Conservation (phyloP, 23 tunicate species). For the Trididemnum miniatum region DNA sequence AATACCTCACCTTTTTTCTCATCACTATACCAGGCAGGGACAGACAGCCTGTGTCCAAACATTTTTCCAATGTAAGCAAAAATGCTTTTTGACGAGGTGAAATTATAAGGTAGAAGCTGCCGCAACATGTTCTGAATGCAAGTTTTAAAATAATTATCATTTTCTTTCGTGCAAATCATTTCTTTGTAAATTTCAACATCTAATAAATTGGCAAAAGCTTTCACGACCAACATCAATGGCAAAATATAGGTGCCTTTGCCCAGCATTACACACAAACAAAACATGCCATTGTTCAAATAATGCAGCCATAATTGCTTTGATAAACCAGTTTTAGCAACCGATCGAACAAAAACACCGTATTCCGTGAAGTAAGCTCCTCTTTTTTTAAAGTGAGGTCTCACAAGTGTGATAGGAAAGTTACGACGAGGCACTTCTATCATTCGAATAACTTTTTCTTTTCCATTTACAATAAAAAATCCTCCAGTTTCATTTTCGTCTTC, state of each 20-base stretch:
- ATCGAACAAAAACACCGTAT: constrained; percentile 62
- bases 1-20: constrained; percentile 44
- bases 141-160: constrained; percentile 58
- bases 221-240: constrained; percentile 76
- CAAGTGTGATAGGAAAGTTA: constrained; percentile 83
- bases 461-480: constrained; percentile 88
- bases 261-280: constrained; percentile 51
- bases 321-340: constrained; percentile 55
- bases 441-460: constrained; percentile 95
- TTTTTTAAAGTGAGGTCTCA: constrained; percentile 54
- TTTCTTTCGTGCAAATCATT: constrained; percentile 59
- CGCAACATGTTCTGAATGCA: constrained; percentile 88
- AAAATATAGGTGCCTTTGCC: constrained; percentile 62
- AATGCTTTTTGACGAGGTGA: constrained; percentile 44
- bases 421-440: constrained; percentile 78
- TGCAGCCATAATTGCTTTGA: constrained; percentile 62
- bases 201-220: constrained; percentile 45
- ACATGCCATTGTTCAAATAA: constrained; percentile 64
- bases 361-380: constrained; percentile 68
- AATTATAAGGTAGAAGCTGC: constrained; percentile 44
- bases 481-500: constrained; percentile 97
- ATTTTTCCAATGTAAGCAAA: constrained; percentile 57
- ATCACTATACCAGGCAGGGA: constrained; percentile 70
- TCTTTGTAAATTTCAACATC: constrained; percentile 77
- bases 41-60: constrained; percentile 61